Evolutionary conservation across 1,140 invertebrate genomes (phyloP), one percentile per base, ranked within the genome.

Genomic region (Holotrichia oblita): DNA sequence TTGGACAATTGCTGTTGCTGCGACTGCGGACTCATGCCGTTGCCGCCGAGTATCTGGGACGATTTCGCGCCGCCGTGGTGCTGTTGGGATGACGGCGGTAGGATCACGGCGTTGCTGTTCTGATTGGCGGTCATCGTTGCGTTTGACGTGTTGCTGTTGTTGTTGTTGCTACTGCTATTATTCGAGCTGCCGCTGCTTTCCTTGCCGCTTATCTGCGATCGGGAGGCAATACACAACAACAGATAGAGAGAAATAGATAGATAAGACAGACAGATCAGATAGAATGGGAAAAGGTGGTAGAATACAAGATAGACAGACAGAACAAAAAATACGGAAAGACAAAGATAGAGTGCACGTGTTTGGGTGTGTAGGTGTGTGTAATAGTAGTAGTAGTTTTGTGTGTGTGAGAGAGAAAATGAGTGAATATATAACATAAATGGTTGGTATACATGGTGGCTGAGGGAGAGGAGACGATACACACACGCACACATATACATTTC

Each of bases 131-230:
- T 22, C 55, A 40, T 41, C 41, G 20, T 73, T 59, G 72, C 8
- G 72, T 0, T 20, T 59, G 77, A 17, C 10, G 61, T 27, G 61
- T 12, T 24, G 77, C 59, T 17, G 24, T 40, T 27, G 76, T 24
- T 34, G 77, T 24, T 22, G 24, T n/a, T 24, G 34, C 20, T 17
- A n/a, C n/a, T 27, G 40, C 69, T 27, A 14, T 40, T 55, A 17
- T 69, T 69, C 61, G 61, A 9, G 61, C 59, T 61, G 6, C 59
- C 64, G 6, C 81, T 55, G 73, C 80, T 79, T 14, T 91, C 90
- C 90, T 91, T 91, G 88, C 61, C 27, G 61, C 86, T 87, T 87
- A 90, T 90, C 90, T 91, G 90, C 88, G 79, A 80, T 79, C 78
- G 79, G 55, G 73, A 69, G 61, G 74, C 34, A 78, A 81, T 76